phyloP scores from a whole-genome alignment of 2,113 vertebrate species.

The Pseudorhombus dupliciocellatus region DNA sequence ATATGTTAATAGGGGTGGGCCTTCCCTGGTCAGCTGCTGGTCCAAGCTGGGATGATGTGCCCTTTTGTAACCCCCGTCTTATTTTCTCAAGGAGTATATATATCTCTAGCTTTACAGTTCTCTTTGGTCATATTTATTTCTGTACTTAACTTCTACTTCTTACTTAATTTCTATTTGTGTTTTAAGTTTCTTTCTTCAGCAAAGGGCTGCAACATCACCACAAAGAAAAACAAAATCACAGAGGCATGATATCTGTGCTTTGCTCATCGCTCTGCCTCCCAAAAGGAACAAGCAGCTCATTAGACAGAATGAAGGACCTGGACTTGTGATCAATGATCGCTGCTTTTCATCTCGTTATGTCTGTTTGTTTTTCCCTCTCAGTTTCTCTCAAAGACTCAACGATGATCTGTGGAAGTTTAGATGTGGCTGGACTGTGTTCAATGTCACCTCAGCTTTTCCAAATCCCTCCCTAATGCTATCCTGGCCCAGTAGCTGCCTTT shows the following conservation, averaged over 20 bases:
- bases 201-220: too few species aligned
- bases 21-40: too few species aligned
- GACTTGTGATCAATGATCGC: conserved; percentile 63
- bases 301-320: conserved; percentile 65
- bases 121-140: too few species aligned
- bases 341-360: conserved; percentile 46
- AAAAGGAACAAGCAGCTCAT: conserved; percentile 66
- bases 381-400: conserved; percentile 31
- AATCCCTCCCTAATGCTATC: conserved; percentile 16
- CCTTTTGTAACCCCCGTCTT: too few species aligned
- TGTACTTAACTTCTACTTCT: too few species aligned
- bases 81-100: too few species aligned
- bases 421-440: not conserved
- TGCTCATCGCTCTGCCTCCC: conserved; percentile 49
- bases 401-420: conserved; percentile 17
- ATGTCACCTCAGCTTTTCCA: conserved; percentile 26
- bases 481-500: not conserved
- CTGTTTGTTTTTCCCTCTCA: conserved; percentile 20
- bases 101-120: too few species aligned
- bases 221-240: not conserved
- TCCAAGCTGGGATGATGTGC: too few species aligned
- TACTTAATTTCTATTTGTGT: too few species aligned
- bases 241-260: conserved; percentile 18
- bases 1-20: too few species aligned
- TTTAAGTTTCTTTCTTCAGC: too few species aligned